A percentile compares a stretch with the other conserved stretches of the same genome.
These are phyloP conservation scores for Cylas formicarius DNA, from an alignment of 1,140 invertebrate species.

Conservation along the genomic window DNA sequence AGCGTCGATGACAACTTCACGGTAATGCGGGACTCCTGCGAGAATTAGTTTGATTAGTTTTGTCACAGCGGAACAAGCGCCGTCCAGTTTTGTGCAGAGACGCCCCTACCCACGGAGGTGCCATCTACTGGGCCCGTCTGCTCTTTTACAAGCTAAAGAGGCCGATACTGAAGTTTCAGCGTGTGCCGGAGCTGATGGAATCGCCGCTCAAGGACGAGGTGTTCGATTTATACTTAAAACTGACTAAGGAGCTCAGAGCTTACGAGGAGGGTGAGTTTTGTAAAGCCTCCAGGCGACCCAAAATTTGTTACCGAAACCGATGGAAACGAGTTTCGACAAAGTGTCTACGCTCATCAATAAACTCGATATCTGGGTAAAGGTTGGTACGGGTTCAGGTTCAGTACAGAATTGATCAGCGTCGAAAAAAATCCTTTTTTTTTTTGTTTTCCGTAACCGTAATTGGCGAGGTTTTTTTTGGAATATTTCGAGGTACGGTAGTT, in stretches of 20 bases:
- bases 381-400: too few relatives aligned
- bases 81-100: conserved; percentile 68
- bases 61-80: conserved; percentile 54
- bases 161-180: conserved; percentile 68
- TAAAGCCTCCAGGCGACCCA: too few relatives aligned
- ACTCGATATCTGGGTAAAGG: too few relatives aligned
- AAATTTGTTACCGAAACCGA: too few relatives aligned
- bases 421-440: too few relatives aligned
- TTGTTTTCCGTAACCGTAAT: too few relatives aligned
- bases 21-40: conserved; percentile 41
- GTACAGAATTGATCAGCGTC: too few relatives aligned
- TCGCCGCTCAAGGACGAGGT: conserved; percentile 66
- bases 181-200: conserved; percentile 64
- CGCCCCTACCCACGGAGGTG: conserved; percentile 68
- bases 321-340: too few relatives aligned
- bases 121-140: conserved; percentile 75
- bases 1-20: conserved; percentile 59
- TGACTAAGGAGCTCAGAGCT: conserved; percentile 65
- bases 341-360: too few relatives aligned
- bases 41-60: background rate
- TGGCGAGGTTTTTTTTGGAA: too few relatives aligned
- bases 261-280: conserved; percentile 65
- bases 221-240: conserved; percentile 64
- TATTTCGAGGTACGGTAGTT: too few relatives aligned
- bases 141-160: conserved; percentile 70